Evolutionary conservation across 2,113 vertebrate species (phyloP).

Genomic region (Cheilinus undulatus): DNA sequence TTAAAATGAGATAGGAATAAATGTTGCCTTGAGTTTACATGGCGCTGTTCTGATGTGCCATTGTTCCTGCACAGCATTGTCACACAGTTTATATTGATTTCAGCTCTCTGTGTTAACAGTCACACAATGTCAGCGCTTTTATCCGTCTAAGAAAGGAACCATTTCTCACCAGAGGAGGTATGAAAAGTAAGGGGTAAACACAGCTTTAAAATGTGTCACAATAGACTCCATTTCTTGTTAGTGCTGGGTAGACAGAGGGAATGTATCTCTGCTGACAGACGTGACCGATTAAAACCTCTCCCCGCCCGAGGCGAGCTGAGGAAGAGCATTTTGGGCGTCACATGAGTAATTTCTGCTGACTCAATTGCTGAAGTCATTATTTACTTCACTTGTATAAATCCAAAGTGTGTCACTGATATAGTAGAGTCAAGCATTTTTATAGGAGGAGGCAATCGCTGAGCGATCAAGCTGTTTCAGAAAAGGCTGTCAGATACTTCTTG

Average conservation of each 20-base stretch:
- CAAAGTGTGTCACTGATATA: constrained; percentile 38
- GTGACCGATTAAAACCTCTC: constrained; percentile 32
- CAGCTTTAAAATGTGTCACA: constrained; percentile 20
- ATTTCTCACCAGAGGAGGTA: constrained; percentile 6
- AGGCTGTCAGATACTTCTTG: constrained; percentile 10
- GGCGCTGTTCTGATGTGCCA: constrained; percentile 8
- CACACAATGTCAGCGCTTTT: constrained; percentile 40
- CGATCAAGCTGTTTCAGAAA: constrained; percentile 27
- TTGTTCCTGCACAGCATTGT: constrained; percentile 19
- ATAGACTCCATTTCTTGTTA: constrained; percentile 17
- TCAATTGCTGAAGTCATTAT: constrained; percentile 66
- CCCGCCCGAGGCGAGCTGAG: constrained; percentile 18
- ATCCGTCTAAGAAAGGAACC: constrained; percentile 16
- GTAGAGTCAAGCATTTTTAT: constrained; percentile 42
- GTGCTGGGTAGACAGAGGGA: not conserved
- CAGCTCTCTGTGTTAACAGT: constrained; percentile 22
- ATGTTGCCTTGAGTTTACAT: constrained; percentile 30
- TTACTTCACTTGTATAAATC: constrained; percentile 63
- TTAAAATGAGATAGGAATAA: constrained; percentile 16
- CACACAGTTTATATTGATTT: constrained; percentile 30
- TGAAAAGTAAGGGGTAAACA: constrained; percentile 4
- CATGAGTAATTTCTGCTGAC: constrained; percentile 71
- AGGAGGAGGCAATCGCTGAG: constrained; percentile 18
- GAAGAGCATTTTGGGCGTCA: constrained; percentile 33
- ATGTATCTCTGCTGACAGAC: constrained; percentile 39